Evolutionary conservation across 2,113 vertebrate genomes (phyloP).

Genomic region (Ciconia maguari): DNA sequence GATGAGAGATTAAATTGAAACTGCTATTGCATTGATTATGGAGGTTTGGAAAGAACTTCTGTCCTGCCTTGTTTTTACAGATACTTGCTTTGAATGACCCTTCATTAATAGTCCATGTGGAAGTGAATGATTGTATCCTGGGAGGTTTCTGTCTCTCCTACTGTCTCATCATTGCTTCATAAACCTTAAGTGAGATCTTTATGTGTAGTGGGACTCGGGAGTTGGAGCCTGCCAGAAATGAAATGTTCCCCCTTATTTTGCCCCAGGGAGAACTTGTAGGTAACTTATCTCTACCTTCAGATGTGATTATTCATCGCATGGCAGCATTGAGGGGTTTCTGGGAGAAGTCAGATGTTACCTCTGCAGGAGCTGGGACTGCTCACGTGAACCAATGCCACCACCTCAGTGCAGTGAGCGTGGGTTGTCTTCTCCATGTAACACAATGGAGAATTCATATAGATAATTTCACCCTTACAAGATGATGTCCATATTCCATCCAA

Average conservation of each 20-base stretch:
- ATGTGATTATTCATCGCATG: not conserved
- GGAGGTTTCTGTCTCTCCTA: conserved; percentile 21
- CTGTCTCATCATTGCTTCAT: conserved; percentile 11
- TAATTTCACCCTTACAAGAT: not conserved
- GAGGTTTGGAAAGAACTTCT: not conserved
- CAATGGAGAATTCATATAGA: not conserved
- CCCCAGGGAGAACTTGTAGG: conserved; percentile 11
- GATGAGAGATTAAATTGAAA: not conserved
- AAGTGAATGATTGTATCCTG: not conserved
- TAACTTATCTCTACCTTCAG: conserved; percentile 31
- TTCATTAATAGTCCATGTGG: not conserved
- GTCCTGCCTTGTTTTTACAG: not conserved
- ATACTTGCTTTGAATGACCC: not conserved
- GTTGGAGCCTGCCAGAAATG: conserved; percentile 6
- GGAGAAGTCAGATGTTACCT: not conserved
- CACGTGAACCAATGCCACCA: not conserved
- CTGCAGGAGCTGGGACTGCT: not conserved
- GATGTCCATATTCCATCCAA: not conserved
- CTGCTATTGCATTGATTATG: not conserved
- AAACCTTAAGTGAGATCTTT: conserved; percentile 39
- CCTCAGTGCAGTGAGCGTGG: not conserved
- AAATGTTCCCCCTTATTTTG: not conserved
- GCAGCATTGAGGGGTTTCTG: not conserved
- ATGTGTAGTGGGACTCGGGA: not conserved
- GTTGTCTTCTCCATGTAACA: not conserved